A percentile compares a stretch with the other conserved stretches of the same genome.
These are phyloP conservation scores for Hirudinaria manillensis DNA, from an alignment of 2,888 invertebrate species.

Conservation along the genomic window DNA sequence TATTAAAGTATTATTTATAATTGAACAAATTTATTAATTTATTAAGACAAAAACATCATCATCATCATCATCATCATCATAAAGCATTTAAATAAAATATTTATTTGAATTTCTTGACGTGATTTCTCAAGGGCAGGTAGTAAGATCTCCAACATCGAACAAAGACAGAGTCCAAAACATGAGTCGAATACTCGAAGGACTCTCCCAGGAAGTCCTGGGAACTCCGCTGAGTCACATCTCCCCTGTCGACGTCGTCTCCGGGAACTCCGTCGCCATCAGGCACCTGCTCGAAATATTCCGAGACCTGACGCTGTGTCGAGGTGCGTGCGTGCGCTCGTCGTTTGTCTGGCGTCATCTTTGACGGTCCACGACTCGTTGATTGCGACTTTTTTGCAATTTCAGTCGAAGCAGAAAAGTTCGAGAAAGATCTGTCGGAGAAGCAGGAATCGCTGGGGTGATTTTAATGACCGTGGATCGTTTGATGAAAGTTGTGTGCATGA, in stretches of 20 bases:
- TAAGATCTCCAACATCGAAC: not conserved
- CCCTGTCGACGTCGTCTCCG: not conserved
- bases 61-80: slow-evolving; percentile 5
- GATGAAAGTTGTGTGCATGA: not conserved
- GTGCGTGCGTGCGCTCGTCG: not conserved
- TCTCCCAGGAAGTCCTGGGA: slow-evolving; percentile 7
- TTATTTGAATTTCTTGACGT: not conserved
- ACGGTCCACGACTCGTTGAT: not conserved
- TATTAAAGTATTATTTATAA: too few species aligned
- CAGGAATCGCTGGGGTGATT: not conserved
- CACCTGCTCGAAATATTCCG: slow-evolving; percentile 12
- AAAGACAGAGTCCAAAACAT: not conserved
- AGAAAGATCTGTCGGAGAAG: too few species aligned
- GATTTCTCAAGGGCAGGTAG: not conserved
- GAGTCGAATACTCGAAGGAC: not conserved
- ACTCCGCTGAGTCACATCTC: slow-evolving; percentile 9
- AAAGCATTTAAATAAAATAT: not conserved
- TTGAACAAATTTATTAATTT: slow-evolving; percentile 9
- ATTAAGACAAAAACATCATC: not conserved
- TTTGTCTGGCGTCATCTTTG: not conserved
- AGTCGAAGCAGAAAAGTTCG: too few species aligned
- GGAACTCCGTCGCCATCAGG: not conserved
- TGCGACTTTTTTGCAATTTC: not conserved
- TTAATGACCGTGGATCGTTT: not conserved
- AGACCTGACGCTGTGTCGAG: not conserved